Evolutionary conservation across 2,888 invertebrate species (phyloP).

Genomic region (Epirrita christyi): DNA sequence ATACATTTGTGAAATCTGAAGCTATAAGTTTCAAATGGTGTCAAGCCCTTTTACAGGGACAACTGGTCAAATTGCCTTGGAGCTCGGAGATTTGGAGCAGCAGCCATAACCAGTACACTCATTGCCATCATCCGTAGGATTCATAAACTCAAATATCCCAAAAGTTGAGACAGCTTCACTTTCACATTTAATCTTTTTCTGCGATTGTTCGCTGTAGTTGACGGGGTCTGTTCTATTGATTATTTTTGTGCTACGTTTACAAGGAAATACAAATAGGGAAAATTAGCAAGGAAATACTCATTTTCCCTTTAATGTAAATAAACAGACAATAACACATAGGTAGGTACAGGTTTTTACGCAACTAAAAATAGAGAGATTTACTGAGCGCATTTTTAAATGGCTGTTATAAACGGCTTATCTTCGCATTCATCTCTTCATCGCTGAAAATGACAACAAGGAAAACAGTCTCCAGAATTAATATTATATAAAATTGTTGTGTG

Average conservation of each 20-base stretch:
- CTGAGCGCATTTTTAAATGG: not conserved
- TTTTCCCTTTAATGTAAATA: too few relatives aligned
- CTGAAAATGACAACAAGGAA: slow-evolving; percentile 4
- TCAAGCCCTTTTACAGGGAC: slow-evolving; percentile 3
- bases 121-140: not conserved
- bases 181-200: too few relatives aligned
- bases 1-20: not conserved
- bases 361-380: not conserved
- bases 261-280: not conserved
- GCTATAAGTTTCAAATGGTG: slow-evolving; percentile 1
- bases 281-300: too few relatives aligned
- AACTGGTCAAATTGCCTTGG: not conserved
- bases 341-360: not conserved
- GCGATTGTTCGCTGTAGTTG: too few relatives aligned
- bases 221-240: too few relatives aligned
- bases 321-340: too few relatives aligned
- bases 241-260: not conserved
- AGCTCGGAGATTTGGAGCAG: not conserved
- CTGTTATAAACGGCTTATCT: slow-evolving; percentile 9
- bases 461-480: not conserved
- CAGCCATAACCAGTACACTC: not conserved
- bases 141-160: not conserved
- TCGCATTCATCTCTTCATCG: slow-evolving; percentile 4
- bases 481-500: too few relatives aligned
- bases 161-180: too few relatives aligned